Conservation (phyloP, 2,888 invertebrate genomes). For the Linnaemya tessellans region DNA sequence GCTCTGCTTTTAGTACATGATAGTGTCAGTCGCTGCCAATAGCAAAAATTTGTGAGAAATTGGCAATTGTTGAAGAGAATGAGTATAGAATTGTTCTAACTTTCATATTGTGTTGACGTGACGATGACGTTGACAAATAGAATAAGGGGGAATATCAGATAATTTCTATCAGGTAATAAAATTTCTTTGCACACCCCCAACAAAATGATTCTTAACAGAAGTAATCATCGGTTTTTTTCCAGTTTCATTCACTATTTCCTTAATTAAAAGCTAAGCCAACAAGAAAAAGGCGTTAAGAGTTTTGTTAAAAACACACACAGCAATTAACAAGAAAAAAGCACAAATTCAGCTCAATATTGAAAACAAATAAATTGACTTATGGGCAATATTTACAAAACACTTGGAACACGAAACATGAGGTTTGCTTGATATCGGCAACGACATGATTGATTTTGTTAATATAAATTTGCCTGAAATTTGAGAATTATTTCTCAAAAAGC, state of each 20-base stretch:
- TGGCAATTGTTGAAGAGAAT: too few relatives aligned
- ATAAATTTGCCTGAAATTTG: slow-evolving; percentile 58
- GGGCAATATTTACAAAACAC: background rate
- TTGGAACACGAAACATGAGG: slow-evolving; percentile 2
- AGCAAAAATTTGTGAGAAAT: too few relatives aligned
- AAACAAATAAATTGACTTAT: slow-evolving; percentile 42
- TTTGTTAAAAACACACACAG: slow-evolving; percentile 26
- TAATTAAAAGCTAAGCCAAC: slow-evolving; percentile 67
- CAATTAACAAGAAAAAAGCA: background rate
- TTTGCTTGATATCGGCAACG: slow-evolving; percentile 2
- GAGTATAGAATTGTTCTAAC: too few relatives aligned
- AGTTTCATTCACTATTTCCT: background rate
- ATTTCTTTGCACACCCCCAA: background rate
- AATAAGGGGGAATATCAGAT: too few relatives aligned
- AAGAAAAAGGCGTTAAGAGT: slow-evolving; percentile 70
- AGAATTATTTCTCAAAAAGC: slow-evolving; percentile 17
- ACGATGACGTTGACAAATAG: too few relatives aligned
- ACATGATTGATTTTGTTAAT: slow-evolving; percentile 26
- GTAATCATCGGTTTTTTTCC: background rate
- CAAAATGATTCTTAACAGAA: background rate
- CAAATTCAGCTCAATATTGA: slow-evolving; percentile 18
- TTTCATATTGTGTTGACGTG: too few relatives aligned
- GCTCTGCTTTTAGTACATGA: too few relatives aligned
- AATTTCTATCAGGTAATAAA: too few relatives aligned
- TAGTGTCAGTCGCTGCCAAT: too few relatives aligned